Evolutionary conservation across 2,888 invertebrate genomes (phyloP), one percentile per base, ranked within the genome.

Genomic region (Sinhomidia bicolor): DNA sequence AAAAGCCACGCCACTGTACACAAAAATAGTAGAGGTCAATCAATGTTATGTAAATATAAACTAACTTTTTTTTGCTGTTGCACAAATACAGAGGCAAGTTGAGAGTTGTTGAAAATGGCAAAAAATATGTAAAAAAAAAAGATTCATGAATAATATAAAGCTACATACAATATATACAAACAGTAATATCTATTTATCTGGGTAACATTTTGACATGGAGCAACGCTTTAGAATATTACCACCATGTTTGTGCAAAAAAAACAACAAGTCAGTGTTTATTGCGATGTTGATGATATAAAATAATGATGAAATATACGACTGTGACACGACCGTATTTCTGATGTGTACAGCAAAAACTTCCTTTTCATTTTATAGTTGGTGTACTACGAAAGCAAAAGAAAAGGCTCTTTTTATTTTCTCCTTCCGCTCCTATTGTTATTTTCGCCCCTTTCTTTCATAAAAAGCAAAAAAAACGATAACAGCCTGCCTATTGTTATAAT

Each of bases 21-120:
- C 29, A 62, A 51, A 47, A 47, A 74, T 26, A 74, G 47, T 23
- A 74, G 51, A 74, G 74, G 74, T 74, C 74, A 74, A 26, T 47
- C 76, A 76, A 76, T 17, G 76, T 76, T 76, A 76, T 26, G 76
- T 54, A 76, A 51, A 76, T 74, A 74, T 23, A 54, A 47, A 14
- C 17, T 36, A 6, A 12, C 12, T 10, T 20, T 68, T 20, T 68
- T 14, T 41, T 57, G 57, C 20, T 41, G 41, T 20, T 41, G 9
- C 20, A 10, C 23, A 41, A 20, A 9, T 20, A n/a, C n/a, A 23
- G 62, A 29, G 26, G 4, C 36, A 7, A 47, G 36, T 36, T 36
- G 36, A 36, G 7, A 12, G 32, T n/a, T n/a, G 17, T 6, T 65
- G n/a, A 26, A 29, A 32, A 65, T 32, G 32, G 9, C 10, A 65